A percentile compares a stretch with the other conserved stretches of the same genome.
These are phyloP conservation scores for Emmelina monodactyla DNA, from an alignment of 2,888 invertebrate genomes.

Conservation along the genomic window DNA sequence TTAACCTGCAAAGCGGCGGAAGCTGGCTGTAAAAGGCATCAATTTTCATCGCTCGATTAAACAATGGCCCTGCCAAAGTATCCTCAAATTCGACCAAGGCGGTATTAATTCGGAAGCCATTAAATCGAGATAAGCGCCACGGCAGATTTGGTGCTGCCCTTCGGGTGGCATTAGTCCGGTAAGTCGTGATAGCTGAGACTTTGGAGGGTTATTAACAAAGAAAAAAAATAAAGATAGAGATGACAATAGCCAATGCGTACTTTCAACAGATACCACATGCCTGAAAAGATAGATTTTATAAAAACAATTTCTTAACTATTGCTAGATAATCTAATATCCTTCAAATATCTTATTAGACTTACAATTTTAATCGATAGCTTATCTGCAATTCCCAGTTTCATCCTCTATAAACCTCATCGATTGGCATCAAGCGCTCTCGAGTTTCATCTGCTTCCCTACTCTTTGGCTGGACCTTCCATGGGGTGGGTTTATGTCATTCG, in stretches of 20 bases:
- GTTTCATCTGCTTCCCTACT: conserved; percentile 10
- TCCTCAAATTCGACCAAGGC: conserved; percentile 61
- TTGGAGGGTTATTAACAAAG: conserved; percentile 36
- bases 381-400: too few species aligned
- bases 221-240: conserved; percentile 15
- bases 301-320: too few species aligned
- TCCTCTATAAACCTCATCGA: too few species aligned
- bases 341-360: too few species aligned
- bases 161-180: conserved; percentile 56
- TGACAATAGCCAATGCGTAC: too few species aligned
- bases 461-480: conserved; percentile 35
- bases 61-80: conserved; percentile 39
- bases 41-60: conserved; percentile 56
- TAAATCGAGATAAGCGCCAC: conserved; percentile 62
- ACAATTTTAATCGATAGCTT: too few species aligned
- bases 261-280: too few species aligned
- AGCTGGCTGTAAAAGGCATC: conserved; percentile 20
- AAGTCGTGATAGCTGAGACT: conserved; percentile 59
- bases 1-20: too few species aligned
- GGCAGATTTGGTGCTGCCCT: conserved; percentile 61
- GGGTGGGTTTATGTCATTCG: conserved; percentile 30
- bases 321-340: too few species aligned
- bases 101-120: conserved; percentile 64
- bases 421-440: too few species aligned
- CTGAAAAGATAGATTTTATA: too few species aligned